Base-by-base conservation (phyloP, 2,797 vertebrate genomes). In the Sciurus vulgaris region DNA sequence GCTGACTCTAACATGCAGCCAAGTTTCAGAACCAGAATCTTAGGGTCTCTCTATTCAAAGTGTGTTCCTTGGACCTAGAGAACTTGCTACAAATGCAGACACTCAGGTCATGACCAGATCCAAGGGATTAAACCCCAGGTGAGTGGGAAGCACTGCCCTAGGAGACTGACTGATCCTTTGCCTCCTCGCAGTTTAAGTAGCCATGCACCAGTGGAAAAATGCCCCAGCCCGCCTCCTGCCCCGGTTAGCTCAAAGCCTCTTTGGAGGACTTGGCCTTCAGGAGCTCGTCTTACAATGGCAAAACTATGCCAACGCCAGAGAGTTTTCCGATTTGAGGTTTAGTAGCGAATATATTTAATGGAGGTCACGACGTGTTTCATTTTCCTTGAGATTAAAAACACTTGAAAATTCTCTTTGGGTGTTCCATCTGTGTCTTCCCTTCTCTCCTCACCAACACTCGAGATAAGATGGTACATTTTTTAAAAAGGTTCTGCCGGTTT, bases 401-500 rank as follows among this genome's bases (percentile, higher is more conserved):
- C 74, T 97, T 94, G 69, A 96, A 95, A 95, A 20, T 86, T 10
- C 35, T 94, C 41, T 96, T 92, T 85, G 61, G 67, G 77, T 96
- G 65, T 96, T 94, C 86, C 26, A 5, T 65, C 63, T 72, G 41
- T 38, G 47, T 86, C 86, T 85, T 28, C 41, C 2, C 18, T 56
- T 86, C 35, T 78, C 85, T 84, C 74, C n/a, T 90, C 85, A 77
- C 77, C 51, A 69, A 35, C 93, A 65, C 35, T 78, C 59, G 72
- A 65, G 26, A 82, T 51, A 72, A 94, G 76, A 86, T 73, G 47
- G 33, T n/a, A 28, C 13, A 26, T 78, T 97, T 96, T 59, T n/a
- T n/a, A n/a, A n/a, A 96, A 97, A 91, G 47, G 17, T 11, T 86
- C 93, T 69, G 14, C 8, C 28, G 24, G 14, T 9, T 84, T 87